Evolutionary conservation across 2,888 invertebrate species (phyloP), one percentile per base, ranked within the genome.

Genomic region (Petrolisthes manimaculis): DNA sequence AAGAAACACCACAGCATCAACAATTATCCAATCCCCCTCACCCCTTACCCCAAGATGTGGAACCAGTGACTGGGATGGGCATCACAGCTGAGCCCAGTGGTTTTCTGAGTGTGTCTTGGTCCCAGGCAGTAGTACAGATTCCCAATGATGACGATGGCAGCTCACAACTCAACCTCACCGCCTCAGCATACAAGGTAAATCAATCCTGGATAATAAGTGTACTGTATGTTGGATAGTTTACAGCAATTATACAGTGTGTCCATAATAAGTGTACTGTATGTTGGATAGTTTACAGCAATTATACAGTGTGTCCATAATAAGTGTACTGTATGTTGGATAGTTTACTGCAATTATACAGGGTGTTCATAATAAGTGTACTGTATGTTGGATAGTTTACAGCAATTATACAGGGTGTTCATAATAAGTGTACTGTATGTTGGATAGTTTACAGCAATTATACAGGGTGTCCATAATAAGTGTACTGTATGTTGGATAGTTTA

Each of bases 31-130:
- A 2, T 12, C 37, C 8, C 37, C 12, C n/a, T 56, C 24, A 24
- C 14, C 37, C 37, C 18, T 4, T 37, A 21, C 37, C 56, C 80
- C 12, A 21, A 82, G 82, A 82, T 51, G 69, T 82, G 53, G 51
- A 69, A n/a, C 82, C 82, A 37, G 69, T 51, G 24, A 82, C 67
- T 8, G 82, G 51, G 67, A 53, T 82, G n/a, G 82, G 21, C 12
- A 21, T 82, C 14, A 21, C 6, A 0, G 53, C 69, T 8, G 82
- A 82, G 82, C 56, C 51, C 5, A 69, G 82, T 53, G 82, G 82
- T 3, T 82, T 14, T 14, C 18, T 82, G 67, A 53, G 37, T 2
- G 56, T 69, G 82, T 18, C 67, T 37, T 82, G 82, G 82, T 51
- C n/a, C 8, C 51, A 37, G 21, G n/a, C 67, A 3, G 82, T n/a